phyloP scores from a whole-genome alignment of 2,888 invertebrate genomes.

The Sialis fuliginosa region DNA sequence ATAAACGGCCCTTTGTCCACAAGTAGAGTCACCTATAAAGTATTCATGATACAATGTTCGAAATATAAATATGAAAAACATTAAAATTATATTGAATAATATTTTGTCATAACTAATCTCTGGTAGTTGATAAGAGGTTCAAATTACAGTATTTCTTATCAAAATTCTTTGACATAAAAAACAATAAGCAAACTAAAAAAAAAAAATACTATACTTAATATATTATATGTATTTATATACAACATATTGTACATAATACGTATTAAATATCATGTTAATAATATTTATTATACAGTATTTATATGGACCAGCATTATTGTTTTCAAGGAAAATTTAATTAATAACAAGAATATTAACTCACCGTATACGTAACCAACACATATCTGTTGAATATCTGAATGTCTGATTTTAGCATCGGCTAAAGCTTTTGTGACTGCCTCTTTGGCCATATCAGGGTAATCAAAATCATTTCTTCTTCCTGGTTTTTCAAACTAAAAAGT shows the following conservation, averaged over 20 bases:
- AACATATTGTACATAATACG: neutral
- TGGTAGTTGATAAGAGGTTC: neutral
- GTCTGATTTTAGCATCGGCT: conserved; percentile 60
- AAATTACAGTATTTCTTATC: neutral
- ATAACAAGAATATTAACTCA: conserved; percentile 15
- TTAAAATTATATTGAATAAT: too few relatives aligned
- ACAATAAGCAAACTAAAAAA: too few relatives aligned
- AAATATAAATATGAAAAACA: too few relatives aligned
- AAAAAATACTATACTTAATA: too few relatives aligned
- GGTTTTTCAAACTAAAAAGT: conserved; percentile 74
- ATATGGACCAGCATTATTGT: too few relatives aligned
- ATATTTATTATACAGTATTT: neutral
- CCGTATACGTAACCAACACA: conserved; percentile 86
- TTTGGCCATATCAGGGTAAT: conserved; percentile 90
- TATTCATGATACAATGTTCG: too few relatives aligned
- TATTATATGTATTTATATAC: neutral
- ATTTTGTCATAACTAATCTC: neutral
- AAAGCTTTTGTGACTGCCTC: conserved; percentile 84
- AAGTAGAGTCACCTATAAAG: conserved; percentile 66
- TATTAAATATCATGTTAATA: neutral
- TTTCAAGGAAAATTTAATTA: too few relatives aligned
- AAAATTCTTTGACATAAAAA: neutral
- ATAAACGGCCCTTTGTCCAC: conserved; percentile 89
- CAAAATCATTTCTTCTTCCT: conserved; percentile 55
- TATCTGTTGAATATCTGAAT: conserved; percentile 70